Evolutionary conservation across 2,888 invertebrate species (phyloP).

Genomic region (Lithophane socia): DNA sequence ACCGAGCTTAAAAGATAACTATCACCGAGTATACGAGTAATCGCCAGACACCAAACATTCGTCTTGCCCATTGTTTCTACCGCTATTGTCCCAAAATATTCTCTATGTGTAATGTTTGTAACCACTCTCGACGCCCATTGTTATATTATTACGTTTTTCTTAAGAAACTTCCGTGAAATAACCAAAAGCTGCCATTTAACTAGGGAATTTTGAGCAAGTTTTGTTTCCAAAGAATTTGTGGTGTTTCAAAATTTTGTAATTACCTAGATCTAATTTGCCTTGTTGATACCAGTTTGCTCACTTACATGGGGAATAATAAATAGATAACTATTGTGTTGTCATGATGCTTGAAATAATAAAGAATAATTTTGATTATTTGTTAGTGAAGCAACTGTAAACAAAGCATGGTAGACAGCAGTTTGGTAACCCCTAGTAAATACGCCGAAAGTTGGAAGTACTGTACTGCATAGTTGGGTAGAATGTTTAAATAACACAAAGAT

Average conservation of each 20-base stretch:
- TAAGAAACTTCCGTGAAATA: slow-evolving; percentile 82
- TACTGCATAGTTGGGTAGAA: not conserved
- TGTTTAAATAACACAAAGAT: not conserved
- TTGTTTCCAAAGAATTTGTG: slow-evolving; percentile 55
- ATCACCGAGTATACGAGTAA: slow-evolving; percentile 53
- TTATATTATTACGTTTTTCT: slow-evolving; percentile 77
- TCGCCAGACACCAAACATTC: slow-evolving; percentile 57
- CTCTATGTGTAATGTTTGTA: slow-evolving; percentile 69
- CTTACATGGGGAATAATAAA: slow-evolving; percentile 29
- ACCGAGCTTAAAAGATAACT: slow-evolving; percentile 40
- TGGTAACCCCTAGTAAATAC: not conserved
- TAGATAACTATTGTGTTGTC: slow-evolving; percentile 18
- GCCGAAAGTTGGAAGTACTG: not conserved
- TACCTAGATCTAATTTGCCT: slow-evolving; percentile 37
- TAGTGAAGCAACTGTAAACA: not conserved
- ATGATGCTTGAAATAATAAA: slow-evolving; percentile 14
- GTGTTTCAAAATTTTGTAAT: slow-evolving; percentile 38
- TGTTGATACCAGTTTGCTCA: slow-evolving; percentile 25
- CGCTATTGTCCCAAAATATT: slow-evolving; percentile 73
- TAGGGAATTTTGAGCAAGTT: slow-evolving; percentile 69
- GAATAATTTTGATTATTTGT: slow-evolving; percentile 2
- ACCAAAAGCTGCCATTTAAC: slow-evolving; percentile 62
- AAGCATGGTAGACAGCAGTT: not conserved
- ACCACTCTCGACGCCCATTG: slow-evolving; percentile 76
- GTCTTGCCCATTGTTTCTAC: slow-evolving; percentile 58